A percentile compares a stretch with the other conserved stretches of the same genome.
These are phyloP conservation scores for Baccha elongata DNA, from an alignment of 2,888 invertebrate genomes.

Conservation along the genomic window DNA sequence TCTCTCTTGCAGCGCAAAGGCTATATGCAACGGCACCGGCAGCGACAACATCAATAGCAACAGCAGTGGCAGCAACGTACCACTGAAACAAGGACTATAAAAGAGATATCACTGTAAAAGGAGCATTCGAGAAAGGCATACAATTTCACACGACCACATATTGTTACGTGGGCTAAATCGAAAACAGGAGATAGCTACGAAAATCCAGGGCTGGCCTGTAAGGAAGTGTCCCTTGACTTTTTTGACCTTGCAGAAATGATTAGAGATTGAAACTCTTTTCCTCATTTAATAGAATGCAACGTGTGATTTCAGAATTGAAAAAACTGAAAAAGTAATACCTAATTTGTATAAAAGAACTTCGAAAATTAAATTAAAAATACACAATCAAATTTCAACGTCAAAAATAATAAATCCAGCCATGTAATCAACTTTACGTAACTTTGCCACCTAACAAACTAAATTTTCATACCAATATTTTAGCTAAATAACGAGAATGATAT, in stretches of 20 bases:
- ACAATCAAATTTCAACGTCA: no score
- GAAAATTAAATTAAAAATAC: no score
- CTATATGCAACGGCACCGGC: neutral
- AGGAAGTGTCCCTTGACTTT: no score
- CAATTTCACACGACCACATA: constrained; percentile 72
- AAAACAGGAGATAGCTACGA: constrained; percentile 37
- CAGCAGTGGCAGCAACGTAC: constrained; percentile 36
- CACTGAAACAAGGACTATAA: constrained; percentile 67
- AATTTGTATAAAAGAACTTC: no score
- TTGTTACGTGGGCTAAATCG: constrained; percentile 68
- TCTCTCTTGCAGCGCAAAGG: constrained; percentile 62
- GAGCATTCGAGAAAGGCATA: constrained; percentile 69
- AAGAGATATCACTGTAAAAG: constrained; percentile 65
- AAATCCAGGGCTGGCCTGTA: neutral
- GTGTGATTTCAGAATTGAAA: no score
- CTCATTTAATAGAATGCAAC: no score
- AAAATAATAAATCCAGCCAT: neutral
- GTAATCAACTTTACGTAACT: neutral
- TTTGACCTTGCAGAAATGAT: no score
- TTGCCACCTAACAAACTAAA: neutral
- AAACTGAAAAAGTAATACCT: no score
- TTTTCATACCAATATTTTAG: neutral
- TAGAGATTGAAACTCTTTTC: no score
- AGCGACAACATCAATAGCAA: constrained; percentile 12
- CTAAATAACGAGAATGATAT: constrained; percentile 30